These are phyloP conservation scores for Hypomecis punctinalis DNA, from an alignment of 2,888 invertebrate species.

Conservation along the genomic window DNA sequence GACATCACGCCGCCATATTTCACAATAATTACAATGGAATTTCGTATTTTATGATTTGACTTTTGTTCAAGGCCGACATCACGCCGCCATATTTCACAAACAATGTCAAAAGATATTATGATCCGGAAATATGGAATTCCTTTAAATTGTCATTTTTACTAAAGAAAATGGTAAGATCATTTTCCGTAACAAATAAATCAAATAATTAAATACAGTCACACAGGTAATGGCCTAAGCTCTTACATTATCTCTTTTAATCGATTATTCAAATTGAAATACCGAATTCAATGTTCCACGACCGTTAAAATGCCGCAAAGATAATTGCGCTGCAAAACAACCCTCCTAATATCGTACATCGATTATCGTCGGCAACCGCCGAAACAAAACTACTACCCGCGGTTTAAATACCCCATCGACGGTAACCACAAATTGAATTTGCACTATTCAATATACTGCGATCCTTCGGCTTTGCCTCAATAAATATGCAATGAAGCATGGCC, in stretches of 20 bases:
- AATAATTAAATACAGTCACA: too few species aligned
- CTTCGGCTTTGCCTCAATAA: conserved; percentile 62
- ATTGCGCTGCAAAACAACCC: not conserved
- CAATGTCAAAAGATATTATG: too few species aligned
- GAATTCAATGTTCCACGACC: not conserved
- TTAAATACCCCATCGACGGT: conserved; percentile 36
- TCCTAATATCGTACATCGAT: not conserved
- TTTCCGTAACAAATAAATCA: too few species aligned
- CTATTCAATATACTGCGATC: conserved; percentile 56
- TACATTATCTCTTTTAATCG: not conserved
- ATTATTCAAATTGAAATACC: not conserved
- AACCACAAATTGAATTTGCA: conserved; percentile 54
- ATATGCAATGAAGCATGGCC: conserved; percentile 68
- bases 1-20: too few species aligned
- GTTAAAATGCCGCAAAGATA: not conserved
- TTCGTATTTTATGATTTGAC: too few species aligned
- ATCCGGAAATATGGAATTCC: too few species aligned
- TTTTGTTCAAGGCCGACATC: too few species aligned
- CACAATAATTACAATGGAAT: too few species aligned
- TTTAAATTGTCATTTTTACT: too few species aligned
- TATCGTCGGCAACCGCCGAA: conserved; percentile 14
- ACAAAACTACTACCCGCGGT: conserved; percentile 25
- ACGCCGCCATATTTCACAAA: too few species aligned
- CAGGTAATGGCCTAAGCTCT: too few species aligned
- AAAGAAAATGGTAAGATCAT: too few species aligned